These are phyloP conservation scores for Hybos culiciformis DNA, from an alignment of 2,888 invertebrate species.

Conservation along the genomic window DNA sequence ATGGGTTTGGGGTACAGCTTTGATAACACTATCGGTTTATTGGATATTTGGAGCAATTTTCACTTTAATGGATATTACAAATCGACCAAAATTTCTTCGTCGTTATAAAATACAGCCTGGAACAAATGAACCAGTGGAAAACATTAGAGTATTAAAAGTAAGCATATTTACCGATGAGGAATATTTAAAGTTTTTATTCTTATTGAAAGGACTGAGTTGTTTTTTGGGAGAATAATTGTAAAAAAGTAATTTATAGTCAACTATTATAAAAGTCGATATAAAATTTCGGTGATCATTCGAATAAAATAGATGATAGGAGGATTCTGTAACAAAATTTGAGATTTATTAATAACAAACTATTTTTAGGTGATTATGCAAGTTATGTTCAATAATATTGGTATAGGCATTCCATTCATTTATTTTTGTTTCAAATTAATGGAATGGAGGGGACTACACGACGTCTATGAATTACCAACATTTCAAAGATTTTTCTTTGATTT, in stretches of 20 bases:
- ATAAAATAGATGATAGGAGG: not conserved
- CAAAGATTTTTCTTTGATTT: conserved; percentile 61
- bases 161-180: not conserved
- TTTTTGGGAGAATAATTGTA: too few species aligned
- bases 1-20: conserved; percentile 48
- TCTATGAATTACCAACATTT: conserved; percentile 60
- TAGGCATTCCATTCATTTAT: conserved; percentile 51
- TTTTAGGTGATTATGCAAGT: conserved; percentile 53
- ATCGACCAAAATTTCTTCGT: conserved; percentile 52
- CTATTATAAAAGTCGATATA: not conserved
- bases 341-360: too few species aligned
- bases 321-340: conserved; percentile 7
- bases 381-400: conserved; percentile 56
- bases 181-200: too few species aligned
- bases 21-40: conserved; percentile 52
- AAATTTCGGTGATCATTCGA: not conserved
- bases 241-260: too few species aligned
- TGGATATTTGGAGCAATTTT: conserved; percentile 66
- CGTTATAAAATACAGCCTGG: conserved; percentile 73
- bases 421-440: conserved; percentile 48
- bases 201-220: too few species aligned
- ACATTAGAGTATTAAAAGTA: conserved; percentile 43
- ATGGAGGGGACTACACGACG: conserved; percentile 50
- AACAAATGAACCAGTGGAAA: conserved; percentile 62
- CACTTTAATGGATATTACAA: conserved; percentile 58